Base-by-base conservation (phyloP, 2,113 vertebrate species). In the Cheirogaleus medius region DNA sequence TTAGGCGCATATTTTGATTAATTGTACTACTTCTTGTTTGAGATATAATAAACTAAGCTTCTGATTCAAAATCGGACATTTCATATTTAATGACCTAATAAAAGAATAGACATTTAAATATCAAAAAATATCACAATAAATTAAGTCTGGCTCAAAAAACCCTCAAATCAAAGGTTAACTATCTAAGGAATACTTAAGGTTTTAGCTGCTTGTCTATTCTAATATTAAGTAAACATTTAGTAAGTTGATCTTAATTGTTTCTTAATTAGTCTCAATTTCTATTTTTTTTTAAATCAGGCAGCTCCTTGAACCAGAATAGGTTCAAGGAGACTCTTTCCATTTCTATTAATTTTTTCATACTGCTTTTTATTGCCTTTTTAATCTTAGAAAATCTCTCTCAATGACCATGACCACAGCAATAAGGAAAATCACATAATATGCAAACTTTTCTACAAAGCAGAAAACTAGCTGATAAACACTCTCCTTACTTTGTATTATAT, bases 351-450 rank as follows among this genome's bases (percentile, higher is more conserved):
- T 87, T 92, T 73, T 80, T 94, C 60, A 87, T 64, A 76, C 8
- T 92, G 44, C 77, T 71, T 76, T 92, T 95, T 90, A 90, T 85
- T 94, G 20, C 15, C 42, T 32, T 89, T 95, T 92, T 69, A 88
- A 92, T 94, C 78, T 93, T 95, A 92, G 21, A 92, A 96, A 89
- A 68, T 17, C 37, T 88, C 42, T 91, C 84, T 60, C 74, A 25
- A 76, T 66, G 11, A 58, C 56, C 47, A 93, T 14, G 14, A 96
- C 68, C 17, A 86, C 68, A 52, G 85, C 66, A 92, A 6, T 60
- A 76, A 90, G 29, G 94, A 91, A 89, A 90, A 73, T 63, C n/a
- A 73, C 39, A 88, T 81, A n/a, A 15, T 66, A 91, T 49, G n/a
- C 4, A 87, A 93, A 89, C 9, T 63, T 86, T 47, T 69, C 44